Conservation (phyloP, 2,797 vertebrate genomes). For the Betta splendens region DNA sequence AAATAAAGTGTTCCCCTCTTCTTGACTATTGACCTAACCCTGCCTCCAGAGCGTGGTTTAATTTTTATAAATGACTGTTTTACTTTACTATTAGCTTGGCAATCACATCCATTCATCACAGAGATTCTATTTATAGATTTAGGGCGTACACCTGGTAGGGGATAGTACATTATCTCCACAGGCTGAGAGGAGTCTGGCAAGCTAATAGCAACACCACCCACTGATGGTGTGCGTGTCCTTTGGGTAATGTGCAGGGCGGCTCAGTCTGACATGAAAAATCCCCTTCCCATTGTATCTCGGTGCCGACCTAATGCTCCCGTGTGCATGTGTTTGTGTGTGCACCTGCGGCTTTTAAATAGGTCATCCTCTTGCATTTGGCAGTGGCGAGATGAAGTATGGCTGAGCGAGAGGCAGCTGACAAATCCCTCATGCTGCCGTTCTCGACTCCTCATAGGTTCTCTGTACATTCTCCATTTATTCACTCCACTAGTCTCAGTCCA, state of each 20-base stretch:
- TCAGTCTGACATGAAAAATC: slow-evolving; percentile 64
- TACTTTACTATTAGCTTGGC: slow-evolving; percentile 36
- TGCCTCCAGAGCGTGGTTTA: slow-evolving; percentile 23
- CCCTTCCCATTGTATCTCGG: slow-evolving; percentile 26
- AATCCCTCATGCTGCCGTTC: slow-evolving; percentile 25
- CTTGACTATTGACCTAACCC: slow-evolving; percentile 27
- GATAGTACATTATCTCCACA: slow-evolving; percentile 45
- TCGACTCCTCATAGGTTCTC: slow-evolving; percentile 22
- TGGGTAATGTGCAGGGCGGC: slow-evolving; percentile 56
- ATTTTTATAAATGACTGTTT: slow-evolving; percentile 53
- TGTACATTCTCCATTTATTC: slow-evolving; percentile 24
- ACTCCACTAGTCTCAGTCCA: slow-evolving; percentile 14
- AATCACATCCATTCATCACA: slow-evolving; percentile 53
- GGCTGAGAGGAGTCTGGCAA: slow-evolving; percentile 31
- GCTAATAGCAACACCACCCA: slow-evolving; percentile 54
- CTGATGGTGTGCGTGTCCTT: slow-evolving; percentile 35
- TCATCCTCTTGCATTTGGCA: slow-evolving; percentile 57
- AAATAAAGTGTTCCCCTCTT: neutral
- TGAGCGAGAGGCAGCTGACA: slow-evolving; percentile 29
- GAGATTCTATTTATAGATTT: slow-evolving; percentile 52
- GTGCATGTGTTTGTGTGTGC: slow-evolving; percentile 17
- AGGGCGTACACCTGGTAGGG: slow-evolving; percentile 56
- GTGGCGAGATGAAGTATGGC: slow-evolving; percentile 30
- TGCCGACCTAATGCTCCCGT: slow-evolving; percentile 6
- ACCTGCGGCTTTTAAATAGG: slow-evolving; percentile 70